Base-by-base conservation (phyloP, 2,888 invertebrate species). In the Nemotelus pantherinus region DNA sequence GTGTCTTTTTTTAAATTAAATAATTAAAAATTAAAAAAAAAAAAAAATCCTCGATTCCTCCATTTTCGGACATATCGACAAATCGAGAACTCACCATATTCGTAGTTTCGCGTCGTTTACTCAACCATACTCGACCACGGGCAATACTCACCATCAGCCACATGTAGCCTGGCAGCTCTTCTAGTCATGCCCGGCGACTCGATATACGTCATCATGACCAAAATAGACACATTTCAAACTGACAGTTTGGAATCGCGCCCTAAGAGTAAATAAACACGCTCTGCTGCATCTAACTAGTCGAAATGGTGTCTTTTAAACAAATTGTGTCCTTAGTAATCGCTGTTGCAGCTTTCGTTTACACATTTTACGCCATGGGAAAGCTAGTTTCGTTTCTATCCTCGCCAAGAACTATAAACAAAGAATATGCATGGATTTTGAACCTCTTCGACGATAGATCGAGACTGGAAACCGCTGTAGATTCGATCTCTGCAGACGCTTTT, bases 351-450 rank as follows among this genome's bases (percentile, higher is more conserved):
- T 88, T 90, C 81, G 80, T 88, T 2, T 88, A 88, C 72, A 89
- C 89, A 3, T 88, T 89, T 82, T 90, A 88, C 82, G 86, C 89
- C 7, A 85, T 90, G 2, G 88, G 88, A 47, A 88, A 87, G 79
- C 86, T 91, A 4, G 89, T 89, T 81, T 84, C 88, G 77, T 91
- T 91, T 82, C 84, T 90, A 3, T 91, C 91, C 2, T 84, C 85
- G 39, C 89, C 89, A 9, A 84, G 83, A 68, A 84, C 85, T 60
- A 77, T 85, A 77, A 83, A 85, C 44, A 84, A 81, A 72, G 82
- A 83, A 3, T 83, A 85, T 77, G 82, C 81, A 44, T 86, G 86
- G 86, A 82, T 87, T 5, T 83, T 85, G 3, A 85, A 86, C 82
- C 81, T 87, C 3, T 79, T 87, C 78, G 87, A 87, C 78, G 86